A percentile compares a stretch with the other conserved stretches of the same genome.
phyloP scores from a whole-genome alignment of 1,140 invertebrate species.

The Macrobrachium rosenbergii region DNA sequence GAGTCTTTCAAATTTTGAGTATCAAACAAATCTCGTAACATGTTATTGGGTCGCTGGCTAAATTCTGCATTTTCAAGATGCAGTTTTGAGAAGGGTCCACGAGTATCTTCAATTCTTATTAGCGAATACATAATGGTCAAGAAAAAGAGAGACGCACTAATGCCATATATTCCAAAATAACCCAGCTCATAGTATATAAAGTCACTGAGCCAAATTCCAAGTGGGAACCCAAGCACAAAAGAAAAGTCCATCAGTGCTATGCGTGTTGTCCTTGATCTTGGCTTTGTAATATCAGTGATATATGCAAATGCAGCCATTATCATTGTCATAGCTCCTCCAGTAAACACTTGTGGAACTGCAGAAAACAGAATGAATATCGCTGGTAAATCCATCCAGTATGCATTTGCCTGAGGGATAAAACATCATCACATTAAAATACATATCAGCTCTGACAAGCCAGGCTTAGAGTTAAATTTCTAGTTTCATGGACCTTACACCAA shows the following conservation, averaged over 20 bases:
- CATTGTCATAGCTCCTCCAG: slow-evolving; percentile 36
- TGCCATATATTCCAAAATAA: slow-evolving; percentile 38
- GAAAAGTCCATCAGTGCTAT: slow-evolving; percentile 44
- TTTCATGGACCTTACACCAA: not conserved
- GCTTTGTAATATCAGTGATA: slow-evolving; percentile 45
- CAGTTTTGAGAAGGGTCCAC: slow-evolving; percentile 33
- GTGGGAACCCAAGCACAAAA: slow-evolving; percentile 17
- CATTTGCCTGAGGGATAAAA: slow-evolving; percentile 33
- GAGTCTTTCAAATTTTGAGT: not conserved
- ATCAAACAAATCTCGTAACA: not conserved
- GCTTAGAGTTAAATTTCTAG: not conserved
- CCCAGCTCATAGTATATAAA: slow-evolving; percentile 19
- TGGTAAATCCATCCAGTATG: slow-evolving; percentile 39
- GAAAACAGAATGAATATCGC: slow-evolving; percentile 42
- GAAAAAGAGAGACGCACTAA: not conserved
- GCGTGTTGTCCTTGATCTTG: slow-evolving; percentile 34
- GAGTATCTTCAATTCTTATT: slow-evolving; percentile 29
- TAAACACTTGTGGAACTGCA: slow-evolving; percentile 39
- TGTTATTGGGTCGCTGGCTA: not conserved
- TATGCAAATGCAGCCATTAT: slow-evolving; percentile 56
- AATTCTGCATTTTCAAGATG: slow-evolving; percentile 9
- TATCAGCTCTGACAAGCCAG: not conserved
- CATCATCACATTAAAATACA: not conserved
- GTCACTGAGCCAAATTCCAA: slow-evolving; percentile 36
- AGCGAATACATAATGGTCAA: slow-evolving; percentile 19